phyloP scores from a whole-genome alignment of 2,888 invertebrate genomes.

The Halictus ligatus region DNA sequence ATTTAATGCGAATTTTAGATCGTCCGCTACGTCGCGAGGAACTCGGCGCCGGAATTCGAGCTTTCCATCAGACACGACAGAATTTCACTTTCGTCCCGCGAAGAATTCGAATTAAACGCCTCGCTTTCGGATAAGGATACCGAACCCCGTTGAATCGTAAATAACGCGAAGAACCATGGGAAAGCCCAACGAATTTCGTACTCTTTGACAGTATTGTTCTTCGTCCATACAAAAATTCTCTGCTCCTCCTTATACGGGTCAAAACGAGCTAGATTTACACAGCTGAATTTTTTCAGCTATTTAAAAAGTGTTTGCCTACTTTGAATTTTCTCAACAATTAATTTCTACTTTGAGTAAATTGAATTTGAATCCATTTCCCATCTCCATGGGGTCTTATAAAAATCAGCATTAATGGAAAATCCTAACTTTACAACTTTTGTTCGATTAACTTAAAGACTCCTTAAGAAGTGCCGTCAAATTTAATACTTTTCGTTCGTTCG shows the following conservation, averaged over 20 bases:
- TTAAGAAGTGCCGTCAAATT: too few relatives aligned
- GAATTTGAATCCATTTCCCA: too few relatives aligned
- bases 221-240: not conserved
- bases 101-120: slow-evolving; percentile 9
- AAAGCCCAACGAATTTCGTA: not conserved
- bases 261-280: not conserved
- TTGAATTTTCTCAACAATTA: too few relatives aligned
- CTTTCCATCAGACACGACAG: slow-evolving; percentile 28
- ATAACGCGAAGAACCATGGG: not conserved
- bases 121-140: not conserved
- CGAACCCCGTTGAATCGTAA: not conserved
- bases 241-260: too few relatives aligned
- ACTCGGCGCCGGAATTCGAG: slow-evolving; percentile 21
- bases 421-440: too few relatives aligned
- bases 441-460: too few relatives aligned
- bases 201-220: not conserved
- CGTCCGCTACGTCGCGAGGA: slow-evolving; percentile 28
- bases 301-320: too few relatives aligned
- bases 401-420: too few relatives aligned
- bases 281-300: too few relatives aligned
- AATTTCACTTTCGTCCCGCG: slow-evolving; percentile 7
- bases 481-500: too few relatives aligned
- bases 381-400: too few relatives aligned
- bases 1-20: slow-evolving; percentile 59
- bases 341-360: too few relatives aligned